Evolutionary conservation across 2,888 invertebrate genomes (phyloP).

Genomic region (Tolmerus cingulatus): DNA sequence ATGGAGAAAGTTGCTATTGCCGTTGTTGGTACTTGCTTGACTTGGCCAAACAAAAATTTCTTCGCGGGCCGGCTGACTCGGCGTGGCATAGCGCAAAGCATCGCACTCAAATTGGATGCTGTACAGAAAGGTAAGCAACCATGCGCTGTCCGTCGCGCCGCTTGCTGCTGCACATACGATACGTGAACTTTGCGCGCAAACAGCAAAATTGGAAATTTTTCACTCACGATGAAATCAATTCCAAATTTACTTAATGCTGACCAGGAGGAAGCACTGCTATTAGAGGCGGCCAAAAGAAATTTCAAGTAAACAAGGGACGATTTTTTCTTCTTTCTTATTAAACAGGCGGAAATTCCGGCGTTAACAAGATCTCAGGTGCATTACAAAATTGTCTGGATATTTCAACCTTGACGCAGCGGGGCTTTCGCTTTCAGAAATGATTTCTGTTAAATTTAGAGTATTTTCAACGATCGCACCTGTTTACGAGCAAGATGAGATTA

Average conservation of each 20-base stretch:
- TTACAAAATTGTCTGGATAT: slow-evolving; percentile 2
- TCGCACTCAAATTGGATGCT: neutral
- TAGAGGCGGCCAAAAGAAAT: slow-evolving; percentile 14
- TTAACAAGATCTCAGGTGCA: neutral
- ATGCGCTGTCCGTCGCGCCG: neutral
- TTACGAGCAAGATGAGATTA: neutral
- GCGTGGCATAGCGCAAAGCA: neutral
- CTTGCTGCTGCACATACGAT: neutral
- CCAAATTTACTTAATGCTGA: slow-evolving; percentile 19
- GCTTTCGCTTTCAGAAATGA: neutral
- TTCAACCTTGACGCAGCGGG: slow-evolving; percentile 2
- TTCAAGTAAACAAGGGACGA: slow-evolving; percentile 2
- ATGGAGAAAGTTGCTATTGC: slow-evolving; percentile 29
- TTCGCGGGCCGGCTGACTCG: neutral
- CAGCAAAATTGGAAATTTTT: slow-evolving; percentile 24
- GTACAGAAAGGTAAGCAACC: neutral
- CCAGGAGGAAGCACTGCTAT: slow-evolving; percentile 1
- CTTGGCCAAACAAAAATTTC: slow-evolving; percentile 25
- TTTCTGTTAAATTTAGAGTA: neutral
- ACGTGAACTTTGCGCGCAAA: slow-evolving; percentile 11
- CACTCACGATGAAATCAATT: slow-evolving; percentile 11
- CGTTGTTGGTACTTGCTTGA: neutral
- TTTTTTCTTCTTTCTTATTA: neutral
- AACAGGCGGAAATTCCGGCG: neutral
- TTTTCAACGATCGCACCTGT: neutral